phyloP scores from a whole-genome alignment of 2,113 vertebrate genomes.

The Cyphomyrus discorhynchus region DNA sequence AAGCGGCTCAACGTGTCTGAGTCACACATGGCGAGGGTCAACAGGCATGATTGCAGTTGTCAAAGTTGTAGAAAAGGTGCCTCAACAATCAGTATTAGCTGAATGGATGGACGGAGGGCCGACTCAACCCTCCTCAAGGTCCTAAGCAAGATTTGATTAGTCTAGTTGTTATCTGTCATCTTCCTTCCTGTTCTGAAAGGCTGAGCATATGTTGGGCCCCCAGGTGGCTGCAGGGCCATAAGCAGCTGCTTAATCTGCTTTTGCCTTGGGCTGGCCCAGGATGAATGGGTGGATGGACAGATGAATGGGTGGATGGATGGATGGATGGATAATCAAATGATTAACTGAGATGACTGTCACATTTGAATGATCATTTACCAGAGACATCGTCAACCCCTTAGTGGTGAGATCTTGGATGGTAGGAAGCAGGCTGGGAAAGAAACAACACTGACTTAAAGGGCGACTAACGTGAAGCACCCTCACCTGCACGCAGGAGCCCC shows the following conservation, averaged over 20 bases:
- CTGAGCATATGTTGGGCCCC: not conserved
- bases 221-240: not conserved
- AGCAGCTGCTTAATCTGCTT: not conserved
- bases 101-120: not conserved
- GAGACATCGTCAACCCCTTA: not conserved
- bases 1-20: not conserved
- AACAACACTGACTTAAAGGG: not conserved
- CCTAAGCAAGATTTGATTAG: not conserved
- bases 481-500: constrained; percentile 62
- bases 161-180: not conserved
- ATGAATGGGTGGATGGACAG: not conserved
- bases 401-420: not conserved
- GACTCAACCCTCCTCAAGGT: not conserved
- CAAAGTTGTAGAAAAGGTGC: not conserved
- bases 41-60: not conserved
- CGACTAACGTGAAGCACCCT: constrained; percentile 16
- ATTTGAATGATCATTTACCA: not conserved
- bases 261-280: not conserved
- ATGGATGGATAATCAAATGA: not conserved
- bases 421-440: not conserved
- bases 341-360: not conserved
- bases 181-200: not conserved
- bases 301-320: not conserved
- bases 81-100: not conserved
- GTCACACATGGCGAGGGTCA: not conserved